phyloP scores from a whole-genome alignment of 2,113 vertebrate genomes.

The Merops nubicus region DNA sequence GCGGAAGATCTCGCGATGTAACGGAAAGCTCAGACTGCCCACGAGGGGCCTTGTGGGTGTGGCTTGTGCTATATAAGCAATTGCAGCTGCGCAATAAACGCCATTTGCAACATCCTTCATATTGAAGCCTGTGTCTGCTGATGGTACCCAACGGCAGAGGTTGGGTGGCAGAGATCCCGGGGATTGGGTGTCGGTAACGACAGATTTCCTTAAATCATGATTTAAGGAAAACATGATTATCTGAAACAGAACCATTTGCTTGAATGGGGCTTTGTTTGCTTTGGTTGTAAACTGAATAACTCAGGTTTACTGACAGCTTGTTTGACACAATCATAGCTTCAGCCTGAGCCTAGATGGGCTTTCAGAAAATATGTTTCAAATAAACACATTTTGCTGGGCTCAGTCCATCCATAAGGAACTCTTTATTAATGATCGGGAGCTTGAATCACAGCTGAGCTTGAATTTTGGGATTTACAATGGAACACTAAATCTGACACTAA shows the following conservation, averaged over 20 bases:
- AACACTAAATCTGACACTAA: neutral
- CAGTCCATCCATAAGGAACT: neutral
- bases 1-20: no score
- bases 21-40: no score
- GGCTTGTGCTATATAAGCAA: no score
- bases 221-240: neutral
- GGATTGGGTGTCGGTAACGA: no score
- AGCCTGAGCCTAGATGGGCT: neutral
- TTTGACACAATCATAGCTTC: neutral
- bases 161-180: no score
- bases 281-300: neutral
- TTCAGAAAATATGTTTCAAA: neutral
- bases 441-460: neutral
- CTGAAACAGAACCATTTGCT: neutral
- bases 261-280: neutral
- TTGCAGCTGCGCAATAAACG: no score
- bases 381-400: neutral
- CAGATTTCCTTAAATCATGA: neutral
- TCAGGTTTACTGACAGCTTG: neutral
- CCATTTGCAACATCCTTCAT: no score
- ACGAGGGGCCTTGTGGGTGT: no score
- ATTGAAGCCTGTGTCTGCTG: no score
- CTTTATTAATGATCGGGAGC: neutral
- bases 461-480: neutral
- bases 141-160: no score